Evolutionary conservation across 1,140 invertebrate species (phyloP), one percentile per base, ranked within the genome.

Genomic region (Halyomorpha halys): DNA sequence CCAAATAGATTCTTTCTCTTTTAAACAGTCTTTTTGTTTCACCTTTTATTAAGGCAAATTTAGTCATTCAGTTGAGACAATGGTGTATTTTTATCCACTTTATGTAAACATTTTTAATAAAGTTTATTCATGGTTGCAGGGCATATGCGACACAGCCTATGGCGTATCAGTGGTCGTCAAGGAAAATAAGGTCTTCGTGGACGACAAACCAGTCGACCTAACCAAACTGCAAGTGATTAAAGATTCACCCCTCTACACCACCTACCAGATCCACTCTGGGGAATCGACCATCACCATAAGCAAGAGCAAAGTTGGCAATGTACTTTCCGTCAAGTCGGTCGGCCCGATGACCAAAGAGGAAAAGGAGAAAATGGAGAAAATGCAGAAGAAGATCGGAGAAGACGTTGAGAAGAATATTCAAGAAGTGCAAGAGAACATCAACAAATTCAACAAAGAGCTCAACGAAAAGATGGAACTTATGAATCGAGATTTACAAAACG

Each of bases 261-360:
- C 34, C 11, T 56, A 56, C 53, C 1, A 23, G 14, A 3, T 23
- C 2, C 21, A 56, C 2, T 23, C 3, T 9, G 53, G 53, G 8
- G 53, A 56, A 8, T 23, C 53, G 11, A 56, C 19, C 23, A 56
- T 56, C 53, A 56, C 53, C 3, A 56, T 56, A 11, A 56, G 23
- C 23, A 56, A 56, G 53, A 23, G 19, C 53, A 56, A 56, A 15
- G 4, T 56, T 2, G 53, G 53, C 1, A 23, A 56, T 25, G 53
- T 2, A 2, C 1, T 56, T 5, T 56, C 53, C 14, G 23, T 56
- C 18, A 23, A 19, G 4, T 11, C 53, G 14, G 18, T 25, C 53
- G 18, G 18, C 2, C 18, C 19, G 19, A 56, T 56, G 21, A 56
- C 21, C 53, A 2, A 11, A 8, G 53, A 56, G 21, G 53, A 56